A percentile compares a stretch with the other conserved stretches of the same genome.
Evolutionary conservation across 2,113 vertebrate genomes (phyloP).

Genomic region (Erythrocercus mccallii): DNA sequence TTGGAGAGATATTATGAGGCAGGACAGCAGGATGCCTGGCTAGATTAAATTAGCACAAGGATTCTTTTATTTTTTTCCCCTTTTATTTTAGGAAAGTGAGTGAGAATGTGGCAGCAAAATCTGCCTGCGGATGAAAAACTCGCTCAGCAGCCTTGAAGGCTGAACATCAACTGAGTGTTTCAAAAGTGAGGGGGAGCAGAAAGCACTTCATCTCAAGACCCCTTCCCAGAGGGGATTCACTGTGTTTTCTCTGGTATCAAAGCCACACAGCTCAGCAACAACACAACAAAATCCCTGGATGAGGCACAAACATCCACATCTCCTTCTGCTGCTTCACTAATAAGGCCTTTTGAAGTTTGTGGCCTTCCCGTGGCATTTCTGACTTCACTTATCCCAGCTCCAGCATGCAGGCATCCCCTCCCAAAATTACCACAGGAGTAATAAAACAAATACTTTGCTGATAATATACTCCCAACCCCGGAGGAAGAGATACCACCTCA

Average conservation of each 20-base stretch:
- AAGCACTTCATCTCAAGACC: neutral
- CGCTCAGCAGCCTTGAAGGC: neutral
- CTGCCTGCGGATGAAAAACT: constrained; percentile 10
- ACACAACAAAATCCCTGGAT: accelerated
- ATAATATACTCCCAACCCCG: neutral
- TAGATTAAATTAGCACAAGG: constrained; percentile 45
- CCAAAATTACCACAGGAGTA: neutral
- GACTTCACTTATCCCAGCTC: neutral
- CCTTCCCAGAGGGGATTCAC: neutral
- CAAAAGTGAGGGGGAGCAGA: neutral
- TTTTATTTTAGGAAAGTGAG: constrained; percentile 56
- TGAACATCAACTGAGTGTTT: neutral
- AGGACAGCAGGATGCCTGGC: constrained; percentile 49
- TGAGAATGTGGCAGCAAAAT: constrained; percentile 41
- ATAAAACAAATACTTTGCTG: neutral
- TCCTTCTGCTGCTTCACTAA: neutral
- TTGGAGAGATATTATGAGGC: constrained; percentile 30
- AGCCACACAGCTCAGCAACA: neutral
- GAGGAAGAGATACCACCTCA: neutral
- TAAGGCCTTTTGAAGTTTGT: neutral
- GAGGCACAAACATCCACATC: neutral
- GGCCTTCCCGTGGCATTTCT: neutral
- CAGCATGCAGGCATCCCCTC: neutral
- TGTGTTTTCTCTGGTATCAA: neutral
- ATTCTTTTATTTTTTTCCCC: neutral